Evolutionary conservation across 2,797 vertebrate species (phyloP), one percentile per base, ranked within the genome.

Genomic region (Hippopotamyrus pictus): DNA sequence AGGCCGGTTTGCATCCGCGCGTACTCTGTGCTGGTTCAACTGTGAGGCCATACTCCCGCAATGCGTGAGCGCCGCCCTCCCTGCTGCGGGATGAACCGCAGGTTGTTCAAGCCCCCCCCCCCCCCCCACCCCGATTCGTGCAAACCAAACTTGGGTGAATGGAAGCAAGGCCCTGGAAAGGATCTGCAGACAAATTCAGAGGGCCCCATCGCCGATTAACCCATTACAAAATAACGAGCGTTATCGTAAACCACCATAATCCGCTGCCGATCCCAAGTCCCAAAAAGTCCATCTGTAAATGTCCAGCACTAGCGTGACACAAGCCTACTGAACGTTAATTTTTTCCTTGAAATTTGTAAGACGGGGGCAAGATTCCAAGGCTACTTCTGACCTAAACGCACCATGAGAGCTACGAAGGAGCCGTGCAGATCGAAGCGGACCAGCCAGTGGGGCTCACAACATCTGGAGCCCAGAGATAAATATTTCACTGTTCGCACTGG

Each of bases 31-130:
- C 90, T 89, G 93, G 91, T 54, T 86, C 11, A n/a, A 29, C 14
- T 89, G 88, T 92, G 92, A 91, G 91, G 90, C 92, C 92, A 92
- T 89, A 91, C 51, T 73, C 62, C 50, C 37, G 93, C 90, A 92
- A 92, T 91, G 92, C 90, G 92, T 91, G 89, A 90, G 83, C 88
- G 92, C 93, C 19, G 69, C 87, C 89, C 83, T 84, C 91, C 93
- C 90, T 93, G 92, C 94, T 93, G 92, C 83, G 86, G 88, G 85
- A 92, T 92, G 92, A 94, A 94, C 88, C 89, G 89, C 92, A 93
- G 91, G 90, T 91, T 91, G 90, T 88, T 88, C 89, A 76, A 59
- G 87, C 89, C 37, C 59, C 89, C 89, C 90, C 91, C 91, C 90
- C 65, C 65, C 25, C 4, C 62, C n/a, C n/a, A n/a, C n/a, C 22